A percentile compares a stretch with the other conserved stretches of the same genome.
Evolutionary conservation across 2,113 vertebrate species (phyloP).

Genomic region (Xiphias gladius): DNA sequence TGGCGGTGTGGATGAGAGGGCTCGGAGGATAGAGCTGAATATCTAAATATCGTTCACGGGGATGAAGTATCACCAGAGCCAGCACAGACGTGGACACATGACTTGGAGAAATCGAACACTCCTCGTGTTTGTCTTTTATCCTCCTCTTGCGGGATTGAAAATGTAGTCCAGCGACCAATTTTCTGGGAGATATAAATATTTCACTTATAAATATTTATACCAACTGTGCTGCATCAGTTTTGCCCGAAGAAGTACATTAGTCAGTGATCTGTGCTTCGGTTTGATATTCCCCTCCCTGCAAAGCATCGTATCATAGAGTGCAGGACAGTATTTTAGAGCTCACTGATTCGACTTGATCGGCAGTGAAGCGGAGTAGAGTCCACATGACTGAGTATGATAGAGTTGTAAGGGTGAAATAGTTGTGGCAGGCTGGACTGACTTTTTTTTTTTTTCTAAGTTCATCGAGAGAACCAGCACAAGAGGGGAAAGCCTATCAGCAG

Average conservation of each 20-base stretch:
- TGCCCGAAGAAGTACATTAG: constrained; percentile 66
- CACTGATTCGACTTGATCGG: constrained; percentile 29
- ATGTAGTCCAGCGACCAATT: constrained; percentile 62
- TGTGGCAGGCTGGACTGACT: neutral
- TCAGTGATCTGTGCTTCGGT: constrained; percentile 68
- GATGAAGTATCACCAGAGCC: neutral
- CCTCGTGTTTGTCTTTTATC: constrained; percentile 22
- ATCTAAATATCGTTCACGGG: neutral
- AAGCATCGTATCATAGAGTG: constrained; percentile 37
- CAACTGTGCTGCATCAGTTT: constrained; percentile 56
- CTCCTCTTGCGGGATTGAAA: constrained; percentile 27
- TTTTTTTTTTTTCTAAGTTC: neutral
- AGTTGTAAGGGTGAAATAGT: constrained; percentile 25
- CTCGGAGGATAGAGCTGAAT: constrained; percentile 24
- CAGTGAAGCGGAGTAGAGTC: constrained; percentile 4
- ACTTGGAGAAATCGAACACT: neutral
- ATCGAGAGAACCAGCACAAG: constrained; percentile 12
- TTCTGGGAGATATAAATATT: constrained; percentile 68
- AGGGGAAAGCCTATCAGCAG: neutral
- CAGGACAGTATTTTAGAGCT: constrained; percentile 8
- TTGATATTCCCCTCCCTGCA: constrained; percentile 27
- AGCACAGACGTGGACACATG: neutral
- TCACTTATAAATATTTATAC: constrained; percentile 75
- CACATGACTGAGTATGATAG: neutral
- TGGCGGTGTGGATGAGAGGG: neutral